Conservation (phyloP, 1,140 invertebrate species). For the Drosophila arawakana region DNA sequence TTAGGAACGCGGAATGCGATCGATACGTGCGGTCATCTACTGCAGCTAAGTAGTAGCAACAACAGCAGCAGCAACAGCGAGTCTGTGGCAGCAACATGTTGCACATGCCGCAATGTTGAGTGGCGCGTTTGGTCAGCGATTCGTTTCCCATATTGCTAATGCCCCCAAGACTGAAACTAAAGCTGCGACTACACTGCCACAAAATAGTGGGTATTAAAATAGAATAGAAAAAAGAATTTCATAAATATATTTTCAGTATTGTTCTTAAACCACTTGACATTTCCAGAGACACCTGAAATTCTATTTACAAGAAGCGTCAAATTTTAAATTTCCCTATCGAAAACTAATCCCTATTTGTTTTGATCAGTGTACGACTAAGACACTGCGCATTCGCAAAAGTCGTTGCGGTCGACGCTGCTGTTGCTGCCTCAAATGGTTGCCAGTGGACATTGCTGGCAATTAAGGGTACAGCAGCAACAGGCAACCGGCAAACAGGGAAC, state of each 20-base stretch:
- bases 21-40: constrained; percentile 74
- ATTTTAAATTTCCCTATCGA: too few relatives aligned
- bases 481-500: constrained; percentile 9
- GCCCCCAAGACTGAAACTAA: constrained; percentile 32
- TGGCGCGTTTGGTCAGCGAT: constrained; percentile 70
- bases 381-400: constrained; percentile 40
- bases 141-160: constrained; percentile 84
- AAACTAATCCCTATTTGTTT: too few relatives aligned
- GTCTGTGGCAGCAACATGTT: constrained; percentile 65
- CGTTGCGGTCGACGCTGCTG: constrained; percentile 40
- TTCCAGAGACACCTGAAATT: too few relatives aligned
- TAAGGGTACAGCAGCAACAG: constrained; percentile 56
- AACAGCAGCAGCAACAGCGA: constrained; percentile 16
- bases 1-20: constrained; percentile 82
- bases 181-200: too few relatives aligned
- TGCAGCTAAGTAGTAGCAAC: constrained; percentile 56
- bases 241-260: too few relatives aligned
- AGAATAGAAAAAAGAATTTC: too few relatives aligned
- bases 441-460: constrained; percentile 75
- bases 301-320: too few relatives aligned
- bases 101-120: constrained; percentile 76
- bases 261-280: too few relatives aligned
- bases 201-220: too few relatives aligned
- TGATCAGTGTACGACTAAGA: background rate
- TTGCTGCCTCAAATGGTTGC: constrained; percentile 64